These are phyloP conservation scores for Tryphoninae sp. DNA, from an alignment of 2,888 invertebrate species.

Conservation along the genomic window DNA sequence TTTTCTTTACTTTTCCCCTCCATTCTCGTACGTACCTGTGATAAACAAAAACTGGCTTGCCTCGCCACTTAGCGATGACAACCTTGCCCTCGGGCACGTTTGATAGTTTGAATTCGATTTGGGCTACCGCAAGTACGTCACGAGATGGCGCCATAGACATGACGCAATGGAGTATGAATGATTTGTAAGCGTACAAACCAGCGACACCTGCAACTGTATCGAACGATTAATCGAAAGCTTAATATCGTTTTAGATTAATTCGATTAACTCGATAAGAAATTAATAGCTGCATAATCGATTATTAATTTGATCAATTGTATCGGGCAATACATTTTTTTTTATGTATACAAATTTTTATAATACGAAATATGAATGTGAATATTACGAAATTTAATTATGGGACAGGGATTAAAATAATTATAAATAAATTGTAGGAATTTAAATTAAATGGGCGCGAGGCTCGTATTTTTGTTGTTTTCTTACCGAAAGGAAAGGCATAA, in stretches of 20 bases:
- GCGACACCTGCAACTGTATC: slow-evolving; percentile 83
- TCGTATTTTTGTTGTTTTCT: slow-evolving; percentile 29
- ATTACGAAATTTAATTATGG: background rate
- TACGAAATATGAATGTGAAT: background rate
- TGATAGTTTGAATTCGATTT: slow-evolving; percentile 88
- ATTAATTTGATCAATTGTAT: no score
- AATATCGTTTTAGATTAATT: slow-evolving; percentile 19
- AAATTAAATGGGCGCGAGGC: background rate
- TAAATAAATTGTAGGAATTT: background rate
- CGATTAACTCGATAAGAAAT: slow-evolving; percentile 1
- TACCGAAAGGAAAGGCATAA: slow-evolving; percentile 82
- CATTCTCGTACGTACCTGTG: slow-evolving; percentile 81
- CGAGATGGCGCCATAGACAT: slow-evolving; percentile 86
- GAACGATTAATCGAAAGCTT: slow-evolving; percentile 70
- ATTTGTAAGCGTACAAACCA: slow-evolving; percentile 85
- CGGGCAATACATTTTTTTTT: no score
- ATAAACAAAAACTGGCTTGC: slow-evolving; percentile 91
- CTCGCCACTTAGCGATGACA: slow-evolving; percentile 89
- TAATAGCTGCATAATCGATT: no score
- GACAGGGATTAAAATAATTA: no score
- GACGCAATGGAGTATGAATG: slow-evolving; percentile 83
- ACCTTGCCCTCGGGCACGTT: slow-evolving; percentile 87
- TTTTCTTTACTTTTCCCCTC: background rate
- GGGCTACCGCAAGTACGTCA: slow-evolving; percentile 89
- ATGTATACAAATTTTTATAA: no score